Evolutionary conservation across 2,888 invertebrate species (phyloP).

Genomic region (Camponotus fellah): DNA sequence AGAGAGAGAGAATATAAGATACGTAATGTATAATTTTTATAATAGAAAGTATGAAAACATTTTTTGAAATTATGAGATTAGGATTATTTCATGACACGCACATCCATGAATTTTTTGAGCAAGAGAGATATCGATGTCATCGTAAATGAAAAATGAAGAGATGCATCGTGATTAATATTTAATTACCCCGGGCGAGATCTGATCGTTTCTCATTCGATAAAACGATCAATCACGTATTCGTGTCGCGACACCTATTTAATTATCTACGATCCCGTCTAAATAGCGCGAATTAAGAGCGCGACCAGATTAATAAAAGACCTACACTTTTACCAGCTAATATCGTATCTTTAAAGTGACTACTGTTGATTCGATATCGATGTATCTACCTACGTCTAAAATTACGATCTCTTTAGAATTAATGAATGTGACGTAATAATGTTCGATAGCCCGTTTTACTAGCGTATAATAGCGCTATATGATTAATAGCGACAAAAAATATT

Average conservation of each 20-base stretch:
- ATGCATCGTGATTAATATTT: constrained; percentile 19
- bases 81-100: background rate
- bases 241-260: constrained; percentile 33
- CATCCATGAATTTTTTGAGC: background rate
- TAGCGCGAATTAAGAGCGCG: constrained; percentile 12
- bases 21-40: background rate
- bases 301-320: constrained; percentile 47
- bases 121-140: constrained; percentile 7
- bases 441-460: constrained; percentile 76
- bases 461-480: constrained; percentile 60
- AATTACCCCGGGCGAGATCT: constrained; percentile 47
- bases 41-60: background rate
- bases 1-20: background rate
- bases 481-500: constrained; percentile 26
- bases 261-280: constrained; percentile 19
- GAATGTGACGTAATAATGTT: constrained; percentile 80
- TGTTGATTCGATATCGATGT: constrained; percentile 78
- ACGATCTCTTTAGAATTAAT: constrained; percentile 78
- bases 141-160: constrained; percentile 19
- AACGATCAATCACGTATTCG: constrained; percentile 57
- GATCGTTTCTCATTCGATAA: constrained; percentile 54
- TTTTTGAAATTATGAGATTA: background rate
- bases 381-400: constrained; percentile 69
- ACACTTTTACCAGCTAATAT: constrained; percentile 52
- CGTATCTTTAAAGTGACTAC: constrained; percentile 64